Base-by-base conservation (phyloP, 2,888 invertebrate genomes). In the Alloplasta piceator region DNA sequence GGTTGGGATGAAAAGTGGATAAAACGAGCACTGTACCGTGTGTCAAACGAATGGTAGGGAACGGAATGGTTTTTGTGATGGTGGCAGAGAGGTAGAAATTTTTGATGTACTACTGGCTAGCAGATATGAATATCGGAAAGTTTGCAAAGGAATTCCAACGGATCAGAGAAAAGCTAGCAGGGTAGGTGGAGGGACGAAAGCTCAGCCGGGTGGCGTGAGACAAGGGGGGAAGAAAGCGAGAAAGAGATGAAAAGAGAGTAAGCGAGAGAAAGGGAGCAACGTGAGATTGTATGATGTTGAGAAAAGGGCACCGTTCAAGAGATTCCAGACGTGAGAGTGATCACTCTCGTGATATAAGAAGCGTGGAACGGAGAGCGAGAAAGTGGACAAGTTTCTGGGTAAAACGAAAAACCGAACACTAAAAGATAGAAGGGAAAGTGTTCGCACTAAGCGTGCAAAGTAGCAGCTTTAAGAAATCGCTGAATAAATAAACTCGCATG, bases 51-150 rank as follows among this genome's bases (percentile, higher is more conserved):
- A 14, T 52, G 63, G 56, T 50, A 36, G 58, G 10, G 36, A 58
- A 36, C 9, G 12, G 38, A 39, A 63, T 64, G 50, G 52, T 39
- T 39, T 26, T 26, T 26, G 26, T 26, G 26, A 48, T 50, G 82
- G 82, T 67, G 67, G 85, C 81, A 84, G 89, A 89, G 87, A 89
- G 91, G 85, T 87, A 88, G 90, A 90, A 91, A 91, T 91, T 91
- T 91, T 90, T 90, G 89, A 91, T 91, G 90, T 89, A 90, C 26
- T 26, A 26, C 89, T 89, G 89, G 88, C 88, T 85, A 86, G 87
- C 87, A 87, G 89, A 90, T 91, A 91, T 91, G 91, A 91, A 91
- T 90, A 91, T 91, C 90, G 90, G 89, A 90, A 91, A 91, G 89
- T 91, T 90, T 87, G 90, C 89, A 89, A 90, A 91, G 91, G 91